phyloP scores from a whole-genome alignment of 2,888 invertebrate genomes.

The Cylindroiulus punctatus region DNA sequence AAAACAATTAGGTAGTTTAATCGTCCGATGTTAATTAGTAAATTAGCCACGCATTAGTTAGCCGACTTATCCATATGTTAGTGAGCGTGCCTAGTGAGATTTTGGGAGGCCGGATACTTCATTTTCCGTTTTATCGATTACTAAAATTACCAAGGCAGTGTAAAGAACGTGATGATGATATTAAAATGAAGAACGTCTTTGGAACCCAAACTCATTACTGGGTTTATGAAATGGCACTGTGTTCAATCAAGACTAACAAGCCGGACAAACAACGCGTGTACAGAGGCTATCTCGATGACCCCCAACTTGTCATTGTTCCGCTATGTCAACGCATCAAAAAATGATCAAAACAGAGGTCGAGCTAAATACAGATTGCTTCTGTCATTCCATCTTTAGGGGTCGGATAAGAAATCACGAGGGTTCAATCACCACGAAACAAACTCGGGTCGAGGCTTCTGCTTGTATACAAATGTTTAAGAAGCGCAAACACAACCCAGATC shows the following conservation, averaged over 20 bases:
- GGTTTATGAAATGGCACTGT: too few relatives aligned
- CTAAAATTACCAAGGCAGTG: too few relatives aligned
- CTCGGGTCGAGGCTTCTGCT: background rate
- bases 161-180: too few relatives aligned
- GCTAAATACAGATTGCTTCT: conserved; percentile 3
- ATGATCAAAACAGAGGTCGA: background rate
- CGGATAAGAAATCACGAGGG: background rate
- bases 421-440: background rate
- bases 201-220: too few relatives aligned
- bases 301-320: conserved; percentile 13
- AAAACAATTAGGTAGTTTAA: too few relatives aligned
- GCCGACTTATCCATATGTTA: too few relatives aligned
- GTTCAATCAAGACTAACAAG: conserved; percentile 17
- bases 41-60: too few relatives aligned
- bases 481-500: background rate
- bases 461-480: conserved; percentile 24
- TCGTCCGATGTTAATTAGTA: too few relatives aligned
- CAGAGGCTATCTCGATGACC: background rate
- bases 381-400: background rate
- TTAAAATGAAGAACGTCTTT: too few relatives aligned
- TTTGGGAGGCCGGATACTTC: too few relatives aligned
- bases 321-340: conserved; percentile 22
- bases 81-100: too few relatives aligned
- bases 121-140: too few relatives aligned
- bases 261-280: background rate